Evolutionary conservation across 2,113 vertebrate species (phyloP).

Genomic region (Bos taurus): ARS-UCD2.0 NC_037342.1:6104501-6105000

Average conservation of each 20-base stretch:
- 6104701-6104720: neutral
- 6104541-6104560: neutral
- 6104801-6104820: neutral
- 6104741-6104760: neutral
- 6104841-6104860: neutral
- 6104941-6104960: neutral
- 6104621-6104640: neutral
- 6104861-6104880: neutral
- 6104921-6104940: neutral
- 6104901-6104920: neutral
- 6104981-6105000: neutral
- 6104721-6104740: neutral
- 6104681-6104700: neutral
- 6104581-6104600: neutral
- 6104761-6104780: neutral
- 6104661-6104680: neutral
- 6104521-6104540: neutral
- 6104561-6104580: neutral
- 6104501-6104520: neutral
- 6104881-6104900: neutral
- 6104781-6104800: neutral
- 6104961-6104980: neutral
- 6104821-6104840: neutral
- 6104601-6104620: neutral
- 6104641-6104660: neutral